Evolutionary conservation across 2,797 vertebrate genomes (phyloP).

Genomic region (Anableps anableps): DNA sequence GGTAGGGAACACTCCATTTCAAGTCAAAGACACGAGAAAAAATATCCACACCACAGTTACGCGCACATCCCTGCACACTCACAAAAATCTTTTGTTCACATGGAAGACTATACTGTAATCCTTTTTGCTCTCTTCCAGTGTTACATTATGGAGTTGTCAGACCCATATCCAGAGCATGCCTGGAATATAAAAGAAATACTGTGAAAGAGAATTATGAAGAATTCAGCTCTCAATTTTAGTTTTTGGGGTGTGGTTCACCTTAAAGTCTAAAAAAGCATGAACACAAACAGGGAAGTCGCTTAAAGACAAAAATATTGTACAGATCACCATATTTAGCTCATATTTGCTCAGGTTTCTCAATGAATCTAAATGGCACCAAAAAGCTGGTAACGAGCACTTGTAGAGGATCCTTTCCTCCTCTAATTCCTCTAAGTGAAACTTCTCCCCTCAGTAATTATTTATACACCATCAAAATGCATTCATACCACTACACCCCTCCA

Average conservation of each 20-base stretch:
- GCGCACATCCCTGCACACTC: slow-evolving; percentile 10
- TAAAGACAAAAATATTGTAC: slow-evolving; percentile 32
- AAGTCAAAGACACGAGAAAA: slow-evolving; percentile 53
- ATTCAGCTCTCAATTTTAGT: slow-evolving; percentile 30
- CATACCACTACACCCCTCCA: slow-evolving; percentile 30
- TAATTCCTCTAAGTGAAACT: slow-evolving; percentile 22
- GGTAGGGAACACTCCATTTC: slow-evolving; percentile 55
- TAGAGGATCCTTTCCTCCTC: slow-evolving; percentile 2
- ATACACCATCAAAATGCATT: slow-evolving; percentile 43
- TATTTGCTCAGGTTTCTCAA: slow-evolving; percentile 24
- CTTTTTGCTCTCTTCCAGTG: slow-evolving; percentile 41
- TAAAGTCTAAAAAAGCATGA: slow-evolving; percentile 53
- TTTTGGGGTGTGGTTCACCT: slow-evolving; percentile 47
- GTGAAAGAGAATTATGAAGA: slow-evolving; percentile 59
- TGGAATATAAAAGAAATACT: slow-evolving; percentile 68
- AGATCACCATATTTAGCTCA: slow-evolving; percentile 5
- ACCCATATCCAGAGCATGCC: slow-evolving; percentile 43
- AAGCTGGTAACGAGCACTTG: slow-evolving; percentile 16
- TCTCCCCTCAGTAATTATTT: slow-evolving; percentile 38
- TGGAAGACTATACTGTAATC: slow-evolving; percentile 29
- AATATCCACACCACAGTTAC: slow-evolving; percentile 27
- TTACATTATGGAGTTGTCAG: slow-evolving; percentile 42
- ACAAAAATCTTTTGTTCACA: slow-evolving; percentile 14
- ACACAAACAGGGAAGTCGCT: slow-evolving; percentile 40
- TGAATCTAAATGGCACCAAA: slow-evolving; percentile 6